phyloP scores from a whole-genome alignment of 1,140 invertebrate genomes.

The Hylyphantes graminicola region DNA sequence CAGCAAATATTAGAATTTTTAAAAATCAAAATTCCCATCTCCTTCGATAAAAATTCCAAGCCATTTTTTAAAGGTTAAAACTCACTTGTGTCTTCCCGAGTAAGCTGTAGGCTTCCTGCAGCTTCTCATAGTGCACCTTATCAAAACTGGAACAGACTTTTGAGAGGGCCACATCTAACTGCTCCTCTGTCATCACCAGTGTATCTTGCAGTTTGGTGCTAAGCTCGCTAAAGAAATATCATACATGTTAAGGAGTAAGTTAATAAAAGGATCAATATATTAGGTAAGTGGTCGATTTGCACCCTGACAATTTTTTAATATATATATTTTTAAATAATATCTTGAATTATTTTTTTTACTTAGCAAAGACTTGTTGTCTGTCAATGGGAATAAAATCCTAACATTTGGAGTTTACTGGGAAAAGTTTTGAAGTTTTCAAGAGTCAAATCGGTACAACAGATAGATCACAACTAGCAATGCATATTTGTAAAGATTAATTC shows the following conservation, averaged over 20 bases:
- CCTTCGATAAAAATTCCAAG: neutral
- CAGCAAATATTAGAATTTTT: neutral
- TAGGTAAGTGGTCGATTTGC: too few relatives aligned
- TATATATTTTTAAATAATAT: too few relatives aligned
- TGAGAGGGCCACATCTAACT: slow-evolving; percentile 86
- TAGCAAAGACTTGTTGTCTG: too few relatives aligned
- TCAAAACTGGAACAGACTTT: slow-evolving; percentile 72
- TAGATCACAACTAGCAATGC: too few relatives aligned
- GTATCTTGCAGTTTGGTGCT: slow-evolving; percentile 90
- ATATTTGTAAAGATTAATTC: too few relatives aligned
- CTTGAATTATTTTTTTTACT: too few relatives aligned
- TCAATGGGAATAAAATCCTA: too few relatives aligned
- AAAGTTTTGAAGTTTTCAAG: too few relatives aligned
- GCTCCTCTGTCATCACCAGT: slow-evolving; percentile 89
- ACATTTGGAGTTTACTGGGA: too few relatives aligned
- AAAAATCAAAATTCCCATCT: slow-evolving; percentile 24
- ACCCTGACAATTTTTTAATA: too few relatives aligned
- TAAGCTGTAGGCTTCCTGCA: slow-evolving; percentile 86
- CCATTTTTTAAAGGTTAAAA: neutral
- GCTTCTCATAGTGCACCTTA: slow-evolving; percentile 76
- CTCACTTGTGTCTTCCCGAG: slow-evolving; percentile 78
- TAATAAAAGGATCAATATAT: too few relatives aligned
- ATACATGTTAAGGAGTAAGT: neutral
- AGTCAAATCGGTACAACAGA: too few relatives aligned
- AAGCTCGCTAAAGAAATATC: slow-evolving; percentile 74